phyloP scores from a whole-genome alignment of 2,113 vertebrate genomes.

The Xyliphius kryptos region DNA sequence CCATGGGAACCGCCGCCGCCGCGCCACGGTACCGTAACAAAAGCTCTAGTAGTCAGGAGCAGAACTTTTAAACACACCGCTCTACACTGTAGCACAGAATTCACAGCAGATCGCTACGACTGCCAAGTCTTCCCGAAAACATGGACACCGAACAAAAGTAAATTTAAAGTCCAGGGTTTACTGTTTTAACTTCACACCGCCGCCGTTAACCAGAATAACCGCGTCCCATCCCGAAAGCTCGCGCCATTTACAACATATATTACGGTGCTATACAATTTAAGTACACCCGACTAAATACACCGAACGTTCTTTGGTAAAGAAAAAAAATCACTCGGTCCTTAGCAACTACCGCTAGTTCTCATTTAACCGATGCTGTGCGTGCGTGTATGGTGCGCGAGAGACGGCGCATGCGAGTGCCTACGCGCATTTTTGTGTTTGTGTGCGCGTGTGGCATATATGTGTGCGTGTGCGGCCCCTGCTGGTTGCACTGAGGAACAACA shows the following conservation, averaged over 20 bases:
- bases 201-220: conserved; percentile 1
- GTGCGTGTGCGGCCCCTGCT: too few relatives aligned
- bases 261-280: not conserved
- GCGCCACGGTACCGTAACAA: conserved; percentile 33
- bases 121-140: not conserved
- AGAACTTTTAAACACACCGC: not conserved
- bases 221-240: not conserved
- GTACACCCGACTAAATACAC: too few relatives aligned
- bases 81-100: not conserved
- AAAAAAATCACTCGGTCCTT: too few relatives aligned
- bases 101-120: not conserved
- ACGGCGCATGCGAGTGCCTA: too few relatives aligned
- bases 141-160: not conserved
- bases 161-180: conserved; percentile 22
- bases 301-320: too few relatives aligned
- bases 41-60: conserved; percentile 18
- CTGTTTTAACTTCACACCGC: conserved; percentile 27
- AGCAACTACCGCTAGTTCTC: too few relatives aligned
- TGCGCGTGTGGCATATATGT: too few relatives aligned
- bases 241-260: not conserved
- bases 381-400: too few relatives aligned
- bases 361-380: too few relatives aligned
- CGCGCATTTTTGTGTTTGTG: too few relatives aligned
- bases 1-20: conserved; percentile 63
- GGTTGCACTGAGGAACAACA: too few relatives aligned